Percentiles rank a stretch among this genome's conserved stretches.
Conservation (phyloP, 2,888 invertebrate species). For the Drosophila siamana region DNA sequence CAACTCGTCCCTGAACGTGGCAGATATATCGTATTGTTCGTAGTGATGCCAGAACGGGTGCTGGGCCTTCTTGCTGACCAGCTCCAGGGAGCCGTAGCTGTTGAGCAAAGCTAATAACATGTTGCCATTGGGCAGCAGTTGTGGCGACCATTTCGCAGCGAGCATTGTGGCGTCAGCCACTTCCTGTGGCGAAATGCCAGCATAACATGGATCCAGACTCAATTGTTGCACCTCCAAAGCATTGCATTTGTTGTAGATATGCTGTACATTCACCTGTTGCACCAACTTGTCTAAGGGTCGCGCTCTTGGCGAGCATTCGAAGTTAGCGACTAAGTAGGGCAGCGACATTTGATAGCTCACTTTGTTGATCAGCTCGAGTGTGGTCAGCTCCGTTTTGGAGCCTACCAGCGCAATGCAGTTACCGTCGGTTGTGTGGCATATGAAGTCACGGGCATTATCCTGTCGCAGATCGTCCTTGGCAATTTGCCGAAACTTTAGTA, state of each 20-base stretch:
- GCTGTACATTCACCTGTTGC: constrained; percentile 57
- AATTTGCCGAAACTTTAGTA: constrained; percentile 60
- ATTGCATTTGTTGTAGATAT: constrained; percentile 62
- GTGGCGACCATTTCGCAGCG: constrained; percentile 51
- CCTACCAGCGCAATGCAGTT: constrained; percentile 66
- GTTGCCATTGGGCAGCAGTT: constrained; percentile 29
- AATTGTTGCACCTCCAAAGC: constrained; percentile 75
- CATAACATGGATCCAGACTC: constrained; percentile 75
- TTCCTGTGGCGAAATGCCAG: constrained; percentile 63
- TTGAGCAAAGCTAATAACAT: constrained; percentile 69
- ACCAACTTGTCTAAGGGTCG: constrained; percentile 65
- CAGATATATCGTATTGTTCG: constrained; percentile 30
- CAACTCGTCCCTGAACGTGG: constrained; percentile 38
- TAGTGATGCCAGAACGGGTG: constrained; percentile 57
- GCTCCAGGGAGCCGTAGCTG: constrained; percentile 72
- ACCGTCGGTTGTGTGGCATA: constrained; percentile 47
- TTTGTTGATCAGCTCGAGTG: constrained; percentile 69
- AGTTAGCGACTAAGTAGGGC: constrained; percentile 64
- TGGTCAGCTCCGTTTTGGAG: constrained; percentile 56
- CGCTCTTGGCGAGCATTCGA: constrained; percentile 23
- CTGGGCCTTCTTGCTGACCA: constrained; percentile 54
- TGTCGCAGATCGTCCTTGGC: constrained; percentile 62
- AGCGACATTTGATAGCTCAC: constrained; percentile 46
- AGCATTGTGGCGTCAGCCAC: constrained; percentile 54
- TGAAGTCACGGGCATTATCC: constrained; percentile 68